These are phyloP conservation scores for Cygnus atratus DNA, from an alignment of 2,113 vertebrate species.

Conservation along the genomic window DNA sequence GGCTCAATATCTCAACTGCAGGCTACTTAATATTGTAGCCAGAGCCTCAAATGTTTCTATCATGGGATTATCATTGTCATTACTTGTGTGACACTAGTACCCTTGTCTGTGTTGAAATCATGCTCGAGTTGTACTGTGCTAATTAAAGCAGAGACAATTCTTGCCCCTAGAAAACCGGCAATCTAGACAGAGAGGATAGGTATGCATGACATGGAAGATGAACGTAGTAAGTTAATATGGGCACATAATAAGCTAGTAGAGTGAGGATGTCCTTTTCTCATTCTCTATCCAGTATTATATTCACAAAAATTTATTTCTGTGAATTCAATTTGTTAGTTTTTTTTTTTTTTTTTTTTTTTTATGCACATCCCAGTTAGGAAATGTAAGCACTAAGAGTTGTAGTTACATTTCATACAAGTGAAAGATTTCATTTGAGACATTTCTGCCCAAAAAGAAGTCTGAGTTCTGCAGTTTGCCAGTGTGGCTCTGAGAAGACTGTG, in stretches of 20 bases:
- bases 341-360: background rate
- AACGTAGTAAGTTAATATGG: background rate
- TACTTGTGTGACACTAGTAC: background rate
- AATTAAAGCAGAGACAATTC: background rate
- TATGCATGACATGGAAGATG: background rate
- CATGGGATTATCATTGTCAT: background rate
- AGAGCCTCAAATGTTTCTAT: background rate
- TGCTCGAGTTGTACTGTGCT: background rate
- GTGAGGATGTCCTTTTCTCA: background rate
- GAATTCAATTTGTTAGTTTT: background rate
- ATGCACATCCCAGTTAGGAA: background rate
- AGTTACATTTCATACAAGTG: background rate
- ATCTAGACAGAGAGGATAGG: background rate
- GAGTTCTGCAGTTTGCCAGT: background rate
- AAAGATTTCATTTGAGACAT: background rate
- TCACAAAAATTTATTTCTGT: background rate
- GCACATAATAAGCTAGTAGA: background rate
- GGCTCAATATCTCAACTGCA: background rate
- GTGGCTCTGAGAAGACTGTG: background rate
- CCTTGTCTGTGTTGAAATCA: background rate
- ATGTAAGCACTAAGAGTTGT: background rate
- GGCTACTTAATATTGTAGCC: background rate
- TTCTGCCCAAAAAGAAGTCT: background rate
- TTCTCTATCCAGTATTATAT: background rate
- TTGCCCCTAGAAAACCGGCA: background rate